Percentiles rank a stretch among this genome's conserved stretches.
Evolutionary conservation across 2,888 invertebrate genomes (phyloP).

Genomic region (Yponomeuta evonymella): DNA sequence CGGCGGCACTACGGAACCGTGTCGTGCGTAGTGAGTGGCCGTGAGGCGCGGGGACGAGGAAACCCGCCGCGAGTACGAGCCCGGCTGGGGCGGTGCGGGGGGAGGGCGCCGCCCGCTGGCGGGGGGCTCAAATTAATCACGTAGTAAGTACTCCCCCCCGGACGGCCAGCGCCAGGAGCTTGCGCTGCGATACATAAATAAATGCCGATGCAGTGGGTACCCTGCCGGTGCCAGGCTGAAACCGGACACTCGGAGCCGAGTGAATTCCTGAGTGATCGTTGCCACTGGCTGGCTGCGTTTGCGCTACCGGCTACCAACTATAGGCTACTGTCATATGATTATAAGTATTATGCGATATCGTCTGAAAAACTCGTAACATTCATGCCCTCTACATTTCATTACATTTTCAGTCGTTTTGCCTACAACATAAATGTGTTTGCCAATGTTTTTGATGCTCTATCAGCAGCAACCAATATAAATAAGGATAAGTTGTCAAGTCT

Average conservation of each 20-base stretch:
- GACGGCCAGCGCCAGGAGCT: constrained; percentile 52
- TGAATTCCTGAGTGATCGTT: constrained; percentile 65
- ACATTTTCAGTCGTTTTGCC: background rate
- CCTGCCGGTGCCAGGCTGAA: constrained; percentile 67
- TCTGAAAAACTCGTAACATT: background rate
- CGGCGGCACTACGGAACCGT: constrained; percentile 62
- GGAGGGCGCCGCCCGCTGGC: constrained; percentile 35
- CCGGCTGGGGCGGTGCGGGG: constrained; percentile 41
- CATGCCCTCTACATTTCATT: background rate
- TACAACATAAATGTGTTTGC: background rate
- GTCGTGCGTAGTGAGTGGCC: constrained; percentile 74
- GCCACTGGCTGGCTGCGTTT: constrained; percentile 49
- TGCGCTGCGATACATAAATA: constrained; percentile 71
- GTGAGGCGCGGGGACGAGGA: constrained; percentile 76
- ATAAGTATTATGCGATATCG: background rate
- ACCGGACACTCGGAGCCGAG: constrained; percentile 70
- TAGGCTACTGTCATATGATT: constrained; percentile 21
- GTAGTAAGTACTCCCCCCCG: constrained; percentile 71
- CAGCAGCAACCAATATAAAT: background rate
- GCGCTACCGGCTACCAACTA: constrained; percentile 25
- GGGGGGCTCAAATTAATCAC: constrained; percentile 66
- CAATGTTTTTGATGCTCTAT: background rate
- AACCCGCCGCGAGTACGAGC: constrained; percentile 74
- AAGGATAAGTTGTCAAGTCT: constrained; percentile 1
- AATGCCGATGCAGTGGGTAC: constrained; percentile 67